These are phyloP conservation scores for Ctenodactylus gundi DNA, from an alignment of 2,113 vertebrate species.

Conservation along the genomic window DNA sequence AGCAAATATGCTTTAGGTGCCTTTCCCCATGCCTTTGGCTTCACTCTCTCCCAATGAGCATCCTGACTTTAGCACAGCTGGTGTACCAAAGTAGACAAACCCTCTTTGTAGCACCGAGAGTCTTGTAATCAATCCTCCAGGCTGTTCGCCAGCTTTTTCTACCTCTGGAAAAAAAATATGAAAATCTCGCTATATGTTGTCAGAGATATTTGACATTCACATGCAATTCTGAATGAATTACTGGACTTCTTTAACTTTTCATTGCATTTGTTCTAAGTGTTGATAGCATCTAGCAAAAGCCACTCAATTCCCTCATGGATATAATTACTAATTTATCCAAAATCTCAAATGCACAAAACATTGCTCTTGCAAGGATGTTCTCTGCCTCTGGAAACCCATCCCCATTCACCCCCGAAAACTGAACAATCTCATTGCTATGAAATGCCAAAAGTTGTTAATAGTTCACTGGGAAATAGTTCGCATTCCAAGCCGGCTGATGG, in stretches of 20 bases:
- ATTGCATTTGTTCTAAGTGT: neutral
- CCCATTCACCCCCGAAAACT: neutral
- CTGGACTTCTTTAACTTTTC: neutral
- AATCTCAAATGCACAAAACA: neutral
- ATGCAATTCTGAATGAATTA: neutral
- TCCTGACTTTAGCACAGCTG: neutral
- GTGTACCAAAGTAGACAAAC: neutral
- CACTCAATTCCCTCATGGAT: neutral
- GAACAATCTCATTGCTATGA: neutral
- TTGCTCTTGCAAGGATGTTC: neutral
- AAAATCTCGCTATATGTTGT: neutral
- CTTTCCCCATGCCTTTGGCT: neutral
- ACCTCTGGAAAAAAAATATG: neutral
- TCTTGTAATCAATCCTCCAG: neutral
- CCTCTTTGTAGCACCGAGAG: neutral
- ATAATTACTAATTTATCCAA: constrained; percentile 34
- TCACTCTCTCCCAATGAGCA: neutral
- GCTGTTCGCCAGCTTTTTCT: neutral
- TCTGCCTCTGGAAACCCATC: neutral
- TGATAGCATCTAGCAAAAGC: neutral
- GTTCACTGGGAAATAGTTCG: neutral
- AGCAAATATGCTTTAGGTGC: neutral
- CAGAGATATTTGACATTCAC: neutral
- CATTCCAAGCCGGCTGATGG: neutral
- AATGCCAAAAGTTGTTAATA: constrained; percentile 20